phyloP scores from a whole-genome alignment of 1,140 invertebrate genomes.

The Caerostris extrusa region DNA sequence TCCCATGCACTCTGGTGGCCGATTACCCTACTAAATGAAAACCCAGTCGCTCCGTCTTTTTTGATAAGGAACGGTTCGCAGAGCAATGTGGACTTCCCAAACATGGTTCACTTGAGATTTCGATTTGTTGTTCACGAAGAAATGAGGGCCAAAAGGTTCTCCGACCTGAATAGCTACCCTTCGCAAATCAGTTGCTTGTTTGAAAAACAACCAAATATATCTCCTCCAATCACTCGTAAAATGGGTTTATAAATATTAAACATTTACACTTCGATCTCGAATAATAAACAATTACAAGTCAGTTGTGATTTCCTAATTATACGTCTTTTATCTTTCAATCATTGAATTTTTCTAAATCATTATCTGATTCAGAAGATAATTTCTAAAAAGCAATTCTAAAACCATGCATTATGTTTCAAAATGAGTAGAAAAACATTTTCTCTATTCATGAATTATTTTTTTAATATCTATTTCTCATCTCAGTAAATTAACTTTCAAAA shows the following conservation, averaged over 20 bases:
- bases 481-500: too few relatives aligned
- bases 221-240: not conserved
- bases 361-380: too few relatives aligned
- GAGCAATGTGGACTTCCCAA: slow-evolving; percentile 28
- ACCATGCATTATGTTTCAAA: too few relatives aligned
- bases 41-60: slow-evolving; percentile 4
- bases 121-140: slow-evolving; percentile 1
- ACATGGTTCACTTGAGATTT: slow-evolving; percentile 17
- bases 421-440: too few relatives aligned
- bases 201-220: not conserved
- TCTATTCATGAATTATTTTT: too few relatives aligned
- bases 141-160: slow-evolving; percentile 21
- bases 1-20: slow-evolving; percentile 56
- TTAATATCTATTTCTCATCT: too few relatives aligned
- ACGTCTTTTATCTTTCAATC: too few relatives aligned
- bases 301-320: too few relatives aligned
- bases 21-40: slow-evolving; percentile 58
- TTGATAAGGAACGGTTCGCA: slow-evolving; percentile 24
- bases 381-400: too few relatives aligned
- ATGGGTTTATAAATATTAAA: not conserved
- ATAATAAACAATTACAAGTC: not conserved
- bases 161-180: slow-evolving; percentile 38
- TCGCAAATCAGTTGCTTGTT: not conserved
- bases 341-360: too few relatives aligned
- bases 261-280: not conserved